Conservation (phyloP, 2,113 vertebrate species). For the Platysternon megacephalum region DNA sequence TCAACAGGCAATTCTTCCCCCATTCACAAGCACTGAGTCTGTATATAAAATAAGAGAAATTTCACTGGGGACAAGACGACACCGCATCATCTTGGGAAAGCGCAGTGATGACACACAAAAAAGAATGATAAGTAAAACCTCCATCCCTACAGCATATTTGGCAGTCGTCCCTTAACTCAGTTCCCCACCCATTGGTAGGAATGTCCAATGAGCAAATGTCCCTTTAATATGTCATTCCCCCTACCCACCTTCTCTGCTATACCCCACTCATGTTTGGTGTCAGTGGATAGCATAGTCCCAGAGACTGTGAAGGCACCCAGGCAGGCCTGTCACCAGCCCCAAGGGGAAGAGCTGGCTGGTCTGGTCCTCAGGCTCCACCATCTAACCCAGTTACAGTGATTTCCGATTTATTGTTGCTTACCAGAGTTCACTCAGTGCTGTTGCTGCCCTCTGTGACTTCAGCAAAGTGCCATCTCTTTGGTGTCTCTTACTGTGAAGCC, state of each 20-base stretch:
- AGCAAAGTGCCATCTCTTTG: not conserved
- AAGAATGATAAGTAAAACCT: not conserved
- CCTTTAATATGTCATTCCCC: not conserved
- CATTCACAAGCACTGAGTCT: not conserved
- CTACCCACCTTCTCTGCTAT: not conserved
- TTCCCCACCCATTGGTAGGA: not conserved
- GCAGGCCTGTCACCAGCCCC: not conserved
- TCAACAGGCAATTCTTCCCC: not conserved
- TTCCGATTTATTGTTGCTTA: not conserved
- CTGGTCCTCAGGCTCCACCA: not conserved
- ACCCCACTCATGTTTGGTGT: not conserved
- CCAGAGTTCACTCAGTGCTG: not conserved
- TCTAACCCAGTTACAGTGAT: not conserved
- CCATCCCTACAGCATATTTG: not conserved
- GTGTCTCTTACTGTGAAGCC: not conserved
- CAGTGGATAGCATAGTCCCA: not conserved
- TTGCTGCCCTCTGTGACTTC: not conserved
- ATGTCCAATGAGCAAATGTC: not conserved
- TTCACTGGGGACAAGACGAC: not conserved
- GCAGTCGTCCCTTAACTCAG: not conserved
- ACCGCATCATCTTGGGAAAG: not conserved
- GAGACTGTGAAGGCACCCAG: not conserved
- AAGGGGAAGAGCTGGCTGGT: not conserved
- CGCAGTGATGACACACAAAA: not conserved
- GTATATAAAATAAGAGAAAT: not conserved